Percentiles rank a stretch among this genome's conserved stretches.
phyloP scores from a whole-genome alignment of 2,888 invertebrate genomes.

The Acanthosoma haemorrhoidale region DNA sequence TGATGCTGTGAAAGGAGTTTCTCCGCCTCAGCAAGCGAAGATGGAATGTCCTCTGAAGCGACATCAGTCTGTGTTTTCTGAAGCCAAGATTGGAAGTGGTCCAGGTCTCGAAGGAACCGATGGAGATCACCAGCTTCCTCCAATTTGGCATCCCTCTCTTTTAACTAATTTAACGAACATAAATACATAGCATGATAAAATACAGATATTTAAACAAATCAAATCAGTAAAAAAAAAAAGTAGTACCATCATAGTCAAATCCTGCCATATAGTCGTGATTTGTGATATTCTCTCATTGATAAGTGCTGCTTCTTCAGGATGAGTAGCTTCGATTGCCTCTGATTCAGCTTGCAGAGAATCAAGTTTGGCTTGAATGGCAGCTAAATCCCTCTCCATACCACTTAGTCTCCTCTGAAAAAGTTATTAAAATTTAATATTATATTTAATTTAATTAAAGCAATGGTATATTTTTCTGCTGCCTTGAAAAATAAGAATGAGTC shows the following conservation, averaged over 20 bases:
- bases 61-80: constrained; percentile 99
- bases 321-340: constrained; percentile 81
- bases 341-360: constrained; percentile 92
- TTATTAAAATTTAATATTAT: not conserved
- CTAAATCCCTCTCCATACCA: constrained; percentile 97
- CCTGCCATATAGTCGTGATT: constrained; percentile 93
- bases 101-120: constrained; percentile 93
- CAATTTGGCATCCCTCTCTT: constrained; percentile 94
- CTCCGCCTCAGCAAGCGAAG: constrained; percentile 91
- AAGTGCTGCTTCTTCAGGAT: constrained; percentile 87
- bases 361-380: constrained; percentile 96
- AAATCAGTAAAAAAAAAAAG: not conserved
- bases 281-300: constrained; percentile 85
- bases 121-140: constrained; percentile 99
- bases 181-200: not conserved
- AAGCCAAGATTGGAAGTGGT: constrained; percentile 99
- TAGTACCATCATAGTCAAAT: constrained; percentile 88
- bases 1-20: constrained; percentile 95
- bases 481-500: too few species aligned
- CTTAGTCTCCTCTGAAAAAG: constrained; percentile 78
- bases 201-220: not conserved
- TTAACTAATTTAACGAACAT: constrained; percentile 57
- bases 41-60: constrained; percentile 92
- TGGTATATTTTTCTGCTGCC: not conserved
- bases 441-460: not conserved